Evolutionary conservation across 2,797 vertebrate genomes (phyloP).

Genomic region (Danionella dracula): DNA sequence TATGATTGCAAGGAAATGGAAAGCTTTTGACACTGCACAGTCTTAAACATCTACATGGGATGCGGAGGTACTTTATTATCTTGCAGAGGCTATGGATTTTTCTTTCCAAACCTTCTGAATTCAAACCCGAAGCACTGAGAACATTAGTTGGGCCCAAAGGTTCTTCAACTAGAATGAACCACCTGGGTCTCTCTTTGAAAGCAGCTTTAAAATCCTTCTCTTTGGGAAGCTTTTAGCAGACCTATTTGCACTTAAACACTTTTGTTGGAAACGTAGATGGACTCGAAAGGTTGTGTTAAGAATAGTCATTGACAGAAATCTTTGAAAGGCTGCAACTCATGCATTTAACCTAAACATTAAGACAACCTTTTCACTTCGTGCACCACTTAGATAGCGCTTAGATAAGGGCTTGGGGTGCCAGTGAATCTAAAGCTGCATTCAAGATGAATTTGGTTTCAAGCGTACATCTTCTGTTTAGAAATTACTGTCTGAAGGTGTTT

Average conservation of each 20-base stretch:
- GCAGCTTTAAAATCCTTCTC: slow-evolving; percentile 32
- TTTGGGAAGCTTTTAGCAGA: slow-evolving; percentile 1
- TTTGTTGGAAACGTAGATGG: slow-evolving; percentile 55
- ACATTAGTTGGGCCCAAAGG: slow-evolving; percentile 48
- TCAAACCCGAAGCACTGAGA: slow-evolving; percentile 16
- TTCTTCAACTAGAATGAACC: slow-evolving; percentile 65
- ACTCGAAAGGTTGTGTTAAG: not conserved
- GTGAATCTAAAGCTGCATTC: too few relatives aligned
- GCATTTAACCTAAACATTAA: not conserved
- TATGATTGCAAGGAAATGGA: slow-evolving; percentile 28
- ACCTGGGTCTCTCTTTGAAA: slow-evolving; percentile 64
- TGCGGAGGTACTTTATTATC: slow-evolving; percentile 26
- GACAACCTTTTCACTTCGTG: not conserved
- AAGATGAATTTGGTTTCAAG: too few relatives aligned
- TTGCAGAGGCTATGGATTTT: slow-evolving; percentile 23
- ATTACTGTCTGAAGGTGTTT: too few relatives aligned
- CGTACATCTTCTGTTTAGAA: too few relatives aligned
- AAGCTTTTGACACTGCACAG: slow-evolving; percentile 7
- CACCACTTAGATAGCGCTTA: too few relatives aligned
- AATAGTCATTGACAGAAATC: not conserved
- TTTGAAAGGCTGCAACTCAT: not conserved
- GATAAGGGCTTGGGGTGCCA: too few relatives aligned
- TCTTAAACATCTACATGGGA: slow-evolving; percentile 12
- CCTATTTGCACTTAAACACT: slow-evolving; percentile 24
- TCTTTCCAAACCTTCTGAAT: slow-evolving; percentile 8